Percentiles rank a stretch among this genome's conserved stretches.
These are phyloP conservation scores for Drosophila mimica DNA, from an alignment of 2,888 invertebrate genomes.

Conservation along the genomic window DNA sequence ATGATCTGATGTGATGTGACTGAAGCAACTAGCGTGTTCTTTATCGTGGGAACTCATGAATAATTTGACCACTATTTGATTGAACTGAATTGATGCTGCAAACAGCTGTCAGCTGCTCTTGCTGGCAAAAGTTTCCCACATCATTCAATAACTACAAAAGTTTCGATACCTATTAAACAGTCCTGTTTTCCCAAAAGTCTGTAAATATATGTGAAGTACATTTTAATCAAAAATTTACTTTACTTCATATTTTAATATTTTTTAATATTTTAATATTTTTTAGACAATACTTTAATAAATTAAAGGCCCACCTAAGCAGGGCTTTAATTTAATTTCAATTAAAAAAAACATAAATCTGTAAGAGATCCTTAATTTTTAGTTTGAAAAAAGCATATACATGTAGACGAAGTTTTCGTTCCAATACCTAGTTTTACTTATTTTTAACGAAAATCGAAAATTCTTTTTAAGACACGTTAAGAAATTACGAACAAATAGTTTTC, in stretches of 20 bases:
- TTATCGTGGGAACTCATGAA: conserved; percentile 76
- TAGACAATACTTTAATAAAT: not conserved
- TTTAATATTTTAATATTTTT: too few species aligned
- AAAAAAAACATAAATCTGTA: not conserved
- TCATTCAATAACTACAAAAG: conserved; percentile 1
- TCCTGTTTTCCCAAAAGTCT: not conserved
- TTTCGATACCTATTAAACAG: not conserved
- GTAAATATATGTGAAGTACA: not conserved
- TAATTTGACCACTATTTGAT: conserved; percentile 42
- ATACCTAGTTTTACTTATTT: not conserved
- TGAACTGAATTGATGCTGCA: conserved; percentile 42
- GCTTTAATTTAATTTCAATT: not conserved
- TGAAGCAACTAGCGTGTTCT: conserved; percentile 10
- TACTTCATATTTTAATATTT: too few species aligned
- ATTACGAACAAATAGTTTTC: not conserved
- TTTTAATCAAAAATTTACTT: not conserved
- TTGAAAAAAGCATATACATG: too few species aligned
- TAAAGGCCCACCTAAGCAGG: not conserved
- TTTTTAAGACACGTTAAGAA: too few species aligned
- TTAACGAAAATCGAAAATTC: too few species aligned
- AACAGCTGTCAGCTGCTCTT: conserved; percentile 19
- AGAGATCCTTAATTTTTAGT: too few species aligned
- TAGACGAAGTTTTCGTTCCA: not conserved
- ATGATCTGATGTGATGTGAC: conserved; percentile 29
- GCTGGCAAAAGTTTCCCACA: conserved; percentile 28